A percentile compares a stretch with the other conserved stretches of the same genome.
Evolutionary conservation across 1,140 invertebrate genomes (phyloP).

Genomic region (Episyrphus balteatus): DNA sequence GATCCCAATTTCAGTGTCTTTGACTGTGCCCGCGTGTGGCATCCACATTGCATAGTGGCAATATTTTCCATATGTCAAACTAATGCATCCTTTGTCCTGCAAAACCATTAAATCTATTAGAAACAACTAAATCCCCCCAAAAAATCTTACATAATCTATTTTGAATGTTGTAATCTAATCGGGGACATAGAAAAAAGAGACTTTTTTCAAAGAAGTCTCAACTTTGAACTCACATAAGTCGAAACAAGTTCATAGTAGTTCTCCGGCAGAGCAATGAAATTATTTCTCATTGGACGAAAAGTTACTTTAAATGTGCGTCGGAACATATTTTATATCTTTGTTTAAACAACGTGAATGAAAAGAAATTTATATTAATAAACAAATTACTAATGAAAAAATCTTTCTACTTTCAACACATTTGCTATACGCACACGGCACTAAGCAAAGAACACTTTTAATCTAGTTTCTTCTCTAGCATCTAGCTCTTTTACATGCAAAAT

Average conservation of each 20-base stretch:
- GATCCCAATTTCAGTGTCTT: slow-evolving; percentile 36
- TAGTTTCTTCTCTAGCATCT: too few relatives aligned
- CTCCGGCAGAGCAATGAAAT: slow-evolving; percentile 28
- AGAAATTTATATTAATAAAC: slow-evolving; percentile 4
- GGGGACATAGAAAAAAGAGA: too few relatives aligned
- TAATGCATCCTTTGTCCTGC: slow-evolving; percentile 33
- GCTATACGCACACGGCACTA: too few relatives aligned
- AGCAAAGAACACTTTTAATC: too few relatives aligned
- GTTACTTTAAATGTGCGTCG: slow-evolving; percentile 34
- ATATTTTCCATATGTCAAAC: slow-evolving; percentile 20
- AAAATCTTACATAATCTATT: background rate
- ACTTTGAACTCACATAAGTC: slow-evolving; percentile 31
- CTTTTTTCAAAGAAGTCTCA: too few relatives aligned
- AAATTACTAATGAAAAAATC: too few relatives aligned
- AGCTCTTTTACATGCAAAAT: too few relatives aligned
- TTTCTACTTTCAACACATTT: too few relatives aligned
- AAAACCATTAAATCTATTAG: background rate
- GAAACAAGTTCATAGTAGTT: slow-evolving; percentile 32
- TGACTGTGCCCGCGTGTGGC: slow-evolving; percentile 25
- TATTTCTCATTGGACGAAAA: slow-evolving; percentile 29
- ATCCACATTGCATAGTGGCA: slow-evolving; percentile 32
- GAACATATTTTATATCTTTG: slow-evolving; percentile 20
- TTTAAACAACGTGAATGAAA: slow-evolving; percentile 1
- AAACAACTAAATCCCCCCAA: background rate
- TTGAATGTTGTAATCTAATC: too few relatives aligned